Base-by-base conservation (phyloP, 2,113 vertebrate genomes). In the Eidolon helvum region DNA sequence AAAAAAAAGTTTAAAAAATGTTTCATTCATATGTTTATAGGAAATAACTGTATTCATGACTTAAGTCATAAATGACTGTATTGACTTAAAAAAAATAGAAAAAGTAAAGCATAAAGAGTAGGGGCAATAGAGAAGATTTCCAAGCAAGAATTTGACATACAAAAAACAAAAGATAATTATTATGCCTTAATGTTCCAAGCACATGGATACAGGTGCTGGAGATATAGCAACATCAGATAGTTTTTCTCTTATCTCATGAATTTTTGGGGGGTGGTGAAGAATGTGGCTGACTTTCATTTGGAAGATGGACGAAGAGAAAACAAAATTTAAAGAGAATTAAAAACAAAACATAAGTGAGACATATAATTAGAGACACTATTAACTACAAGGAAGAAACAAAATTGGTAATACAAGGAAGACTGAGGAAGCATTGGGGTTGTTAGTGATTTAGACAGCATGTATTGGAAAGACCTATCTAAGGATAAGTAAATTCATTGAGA, bases 351-450 rank as follows among this genome's bases (percentile, higher is more conserved):
- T 50, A 50, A 16, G 59, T 12, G 15, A 87, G 45, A 16, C n/a
- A 9, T 4, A 14, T 26, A 45, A 57, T 22, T 40, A 78, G 3
- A 87, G 22, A 87, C 11, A 63, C 19, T 79, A 7, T 3, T 69
- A 71, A 72, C 12, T 55, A 65, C 11, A 84, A 65, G 12, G 11
- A 57, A 63, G 38, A 63, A 80, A 61, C 16, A 18, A 33, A 79
- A 40, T 11, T 71, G n/a, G 26, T 22, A 50, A 9, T 30, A 63
- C 4, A 1, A 61, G 11, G 22, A 82, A 55, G 26, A 35, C 40
- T n/a, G 6, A 4, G 19, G 15, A 78, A 45, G 33, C 4, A 7
- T 0, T 2, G 4, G 1, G 4, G 19, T 16, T 65, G 16, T 26
- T 28, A 7, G 18, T 48, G 15, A 55, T 40, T 38, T 22, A 53